Evolutionary conservation across 2,797 vertebrate genomes (phyloP).

Genomic region (Mus minutoides): DNA sequence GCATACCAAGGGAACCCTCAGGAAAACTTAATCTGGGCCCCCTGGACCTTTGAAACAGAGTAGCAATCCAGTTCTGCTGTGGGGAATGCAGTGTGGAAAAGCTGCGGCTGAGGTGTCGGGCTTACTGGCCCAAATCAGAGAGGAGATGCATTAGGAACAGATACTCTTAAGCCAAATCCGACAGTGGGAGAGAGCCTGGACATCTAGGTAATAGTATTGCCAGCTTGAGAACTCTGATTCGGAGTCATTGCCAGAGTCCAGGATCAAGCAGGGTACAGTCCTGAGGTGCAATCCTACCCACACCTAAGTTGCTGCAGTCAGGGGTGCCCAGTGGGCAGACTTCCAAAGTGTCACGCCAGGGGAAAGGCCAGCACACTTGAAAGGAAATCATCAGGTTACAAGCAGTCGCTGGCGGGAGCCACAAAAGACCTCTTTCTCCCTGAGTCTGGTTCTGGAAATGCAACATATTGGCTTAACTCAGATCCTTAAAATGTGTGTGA

Average conservation of each 20-base stretch:
- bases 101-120: neutral
- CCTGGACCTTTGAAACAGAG: neutral
- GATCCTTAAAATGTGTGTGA: neutral
- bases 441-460: neutral
- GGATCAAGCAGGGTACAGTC: neutral
- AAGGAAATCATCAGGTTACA: conserved; percentile 61
- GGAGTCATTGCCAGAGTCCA: neutral
- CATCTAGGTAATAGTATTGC: neutral
- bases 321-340: neutral
- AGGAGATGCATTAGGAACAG: neutral
- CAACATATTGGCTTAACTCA: neutral
- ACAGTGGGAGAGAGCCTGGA: neutral
- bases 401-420: neutral
- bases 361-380: neutral
- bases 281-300: neutral
- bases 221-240: neutral
- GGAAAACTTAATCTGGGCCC: neutral
- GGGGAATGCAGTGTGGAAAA: neutral
- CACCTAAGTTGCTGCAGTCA: neutral
- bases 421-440: conserved; percentile 27
- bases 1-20: neutral
- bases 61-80: neutral
- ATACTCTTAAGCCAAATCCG: neutral
- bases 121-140: neutral
- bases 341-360: neutral